phyloP scores from a whole-genome alignment of 2,888 invertebrate species.

The Sinelater perroti region DNA sequence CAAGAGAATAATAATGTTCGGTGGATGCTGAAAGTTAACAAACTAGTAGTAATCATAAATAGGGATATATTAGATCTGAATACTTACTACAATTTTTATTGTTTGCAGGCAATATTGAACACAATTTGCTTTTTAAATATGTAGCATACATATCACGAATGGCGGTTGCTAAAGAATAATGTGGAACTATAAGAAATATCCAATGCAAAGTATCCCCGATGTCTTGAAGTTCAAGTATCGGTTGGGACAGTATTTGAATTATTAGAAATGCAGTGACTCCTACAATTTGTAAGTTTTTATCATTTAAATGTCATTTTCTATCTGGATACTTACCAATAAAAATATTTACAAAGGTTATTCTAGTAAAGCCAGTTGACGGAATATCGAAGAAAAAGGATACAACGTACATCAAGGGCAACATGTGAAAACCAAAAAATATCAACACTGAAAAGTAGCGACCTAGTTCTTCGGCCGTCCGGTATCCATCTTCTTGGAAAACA shows the following conservation, averaged over 20 bases:
- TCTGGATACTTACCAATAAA: conserved; percentile 65
- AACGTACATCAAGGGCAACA: conserved; percentile 77
- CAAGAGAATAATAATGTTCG: conserved; percentile 69
- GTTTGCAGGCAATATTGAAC: conserved; percentile 35
- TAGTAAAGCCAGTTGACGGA: conserved; percentile 79
- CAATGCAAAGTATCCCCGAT: conserved; percentile 70
- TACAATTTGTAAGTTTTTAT: conserved; percentile 49
- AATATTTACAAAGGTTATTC: conserved; percentile 75
- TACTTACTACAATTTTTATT: conserved; percentile 57
- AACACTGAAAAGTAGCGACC: conserved; percentile 72
- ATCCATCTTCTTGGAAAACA: conserved; percentile 72
- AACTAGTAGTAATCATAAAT: conserved; percentile 2
- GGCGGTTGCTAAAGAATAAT: conserved; percentile 68
- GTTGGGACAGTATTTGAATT: conserved; percentile 71
- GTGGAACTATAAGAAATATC: conserved; percentile 76
- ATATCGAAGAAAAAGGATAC: conserved; percentile 73
- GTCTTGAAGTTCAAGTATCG: conserved; percentile 66
- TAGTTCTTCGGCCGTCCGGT: conserved; percentile 64
- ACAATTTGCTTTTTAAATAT: conserved; percentile 33
- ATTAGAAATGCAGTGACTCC: conserved; percentile 77
- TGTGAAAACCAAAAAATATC: conserved; percentile 74
- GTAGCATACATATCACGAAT: conserved; percentile 53
- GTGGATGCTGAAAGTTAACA: conserved; percentile 43
- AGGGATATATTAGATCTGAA: not conserved
- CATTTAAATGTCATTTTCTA: not conserved